A percentile compares a stretch with the other conserved stretches of the same genome.
Conservation (phyloP, 2,888 invertebrate genomes). For the Apodemia mormo region DNA sequence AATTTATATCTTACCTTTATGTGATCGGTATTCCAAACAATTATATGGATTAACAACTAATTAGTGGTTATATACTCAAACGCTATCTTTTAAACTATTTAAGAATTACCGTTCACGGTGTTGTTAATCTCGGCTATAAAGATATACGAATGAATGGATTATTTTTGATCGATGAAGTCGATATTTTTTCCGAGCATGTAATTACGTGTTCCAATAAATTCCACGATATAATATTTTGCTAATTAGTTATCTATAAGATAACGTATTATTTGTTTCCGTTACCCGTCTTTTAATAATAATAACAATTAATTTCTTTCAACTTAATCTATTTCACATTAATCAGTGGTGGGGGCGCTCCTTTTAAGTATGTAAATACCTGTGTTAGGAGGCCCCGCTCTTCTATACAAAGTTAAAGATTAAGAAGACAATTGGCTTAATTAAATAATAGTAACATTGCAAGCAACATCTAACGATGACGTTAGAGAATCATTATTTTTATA, state of each 20-base stretch:
- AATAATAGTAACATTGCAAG: no score
- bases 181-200: not conserved
- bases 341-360: no score
- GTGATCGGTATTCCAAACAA: conserved; percentile 1
- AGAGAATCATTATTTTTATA: no score
- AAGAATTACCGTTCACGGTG: conserved; percentile 19
- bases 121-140: conserved; percentile 15
- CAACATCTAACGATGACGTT: no score
- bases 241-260: not conserved
- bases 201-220: not conserved
- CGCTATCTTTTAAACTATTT: conserved; percentile 18
- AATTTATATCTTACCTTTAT: conserved; percentile 9
- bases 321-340: no score
- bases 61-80: conserved; percentile 18
- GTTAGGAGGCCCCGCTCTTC: no score
- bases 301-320: no score
- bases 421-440: no score
- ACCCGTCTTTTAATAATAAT: no score
- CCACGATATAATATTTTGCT: not conserved
- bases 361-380: no score
- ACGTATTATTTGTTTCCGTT: not conserved
- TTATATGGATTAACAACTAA: not conserved
- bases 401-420: no score
- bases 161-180: conserved; percentile 11
- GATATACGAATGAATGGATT: conserved; percentile 20